Evolutionary conservation across 2,113 vertebrate species (phyloP).

Genomic region (Strix aluco): DNA sequence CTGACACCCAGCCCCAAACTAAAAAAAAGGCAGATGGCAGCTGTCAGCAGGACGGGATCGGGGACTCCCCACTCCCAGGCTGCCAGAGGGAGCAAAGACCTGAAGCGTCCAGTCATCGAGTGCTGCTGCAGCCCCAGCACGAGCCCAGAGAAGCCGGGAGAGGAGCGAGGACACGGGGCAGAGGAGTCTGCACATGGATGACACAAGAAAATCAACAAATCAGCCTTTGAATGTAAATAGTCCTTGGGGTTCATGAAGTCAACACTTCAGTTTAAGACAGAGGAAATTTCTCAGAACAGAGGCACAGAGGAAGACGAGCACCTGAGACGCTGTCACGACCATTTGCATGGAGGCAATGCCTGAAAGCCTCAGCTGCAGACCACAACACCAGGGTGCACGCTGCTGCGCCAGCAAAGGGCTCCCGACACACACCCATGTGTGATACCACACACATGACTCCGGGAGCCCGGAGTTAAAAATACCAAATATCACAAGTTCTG

Average conservation of each 20-base stretch:
- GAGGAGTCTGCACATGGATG: neutral
- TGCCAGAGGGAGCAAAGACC: neutral
- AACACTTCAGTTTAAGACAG: neutral
- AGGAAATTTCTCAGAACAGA: neutral
- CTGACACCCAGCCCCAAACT: neutral
- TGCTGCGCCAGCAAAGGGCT: fast-evolving
- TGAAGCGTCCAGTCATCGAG: neutral
- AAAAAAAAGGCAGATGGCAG: neutral
- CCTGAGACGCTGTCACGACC: neutral
- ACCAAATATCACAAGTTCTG: slow-evolving; percentile 5
- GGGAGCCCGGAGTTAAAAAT: neutral
- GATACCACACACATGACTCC: neutral
- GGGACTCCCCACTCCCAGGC: neutral
- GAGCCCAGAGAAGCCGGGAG: neutral
- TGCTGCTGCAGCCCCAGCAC: neutral
- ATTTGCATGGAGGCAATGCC: neutral
- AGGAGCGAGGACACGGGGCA: neutral
- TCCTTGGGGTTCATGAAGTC: neutral
- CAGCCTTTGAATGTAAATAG: neutral
- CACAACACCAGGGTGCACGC: fast-evolving
- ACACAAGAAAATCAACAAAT: neutral
- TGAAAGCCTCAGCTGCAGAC: neutral
- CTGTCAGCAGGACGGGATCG: neutral
- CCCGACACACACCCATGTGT: neutral
- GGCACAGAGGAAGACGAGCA: neutral